These are phyloP conservation scores for Typhlichthys subterraneus DNA, from an alignment of 2,797 vertebrate genomes.

Conservation along the genomic window DNA sequence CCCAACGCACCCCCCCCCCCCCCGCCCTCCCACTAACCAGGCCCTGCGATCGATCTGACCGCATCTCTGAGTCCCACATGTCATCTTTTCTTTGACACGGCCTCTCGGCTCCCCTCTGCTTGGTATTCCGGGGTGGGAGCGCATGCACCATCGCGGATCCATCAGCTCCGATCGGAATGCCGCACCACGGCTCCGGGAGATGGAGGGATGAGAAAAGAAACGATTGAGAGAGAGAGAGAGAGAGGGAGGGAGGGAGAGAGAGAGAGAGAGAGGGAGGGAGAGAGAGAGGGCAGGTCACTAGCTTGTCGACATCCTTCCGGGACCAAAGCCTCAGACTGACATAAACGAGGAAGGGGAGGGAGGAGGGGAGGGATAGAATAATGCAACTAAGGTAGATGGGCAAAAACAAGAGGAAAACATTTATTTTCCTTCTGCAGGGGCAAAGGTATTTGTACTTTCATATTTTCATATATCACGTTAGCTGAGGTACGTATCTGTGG, in stretches of 20 bases:
- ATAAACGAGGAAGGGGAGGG: slow-evolving; percentile 11
- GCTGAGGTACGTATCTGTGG: slow-evolving; percentile 22
- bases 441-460: too few species aligned
- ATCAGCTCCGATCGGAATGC: slow-evolving; percentile 75
- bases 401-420: slow-evolving; percentile 9
- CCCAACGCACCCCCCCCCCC: slow-evolving; percentile 18
- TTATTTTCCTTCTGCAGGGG: too few species aligned
- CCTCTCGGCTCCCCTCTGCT: slow-evolving; percentile 65
- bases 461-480: background rate
- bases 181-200: slow-evolving; percentile 63
- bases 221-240: slow-evolving; percentile 28
- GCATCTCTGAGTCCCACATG: slow-evolving; percentile 74
- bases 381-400: background rate
- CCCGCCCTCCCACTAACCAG: slow-evolving; percentile 9
- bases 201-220: slow-evolving; percentile 52
- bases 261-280: slow-evolving; percentile 38
- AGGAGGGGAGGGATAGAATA: background rate
- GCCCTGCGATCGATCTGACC: slow-evolving; percentile 71
- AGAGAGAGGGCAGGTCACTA: too few species aligned
- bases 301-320: slow-evolving; percentile 58
- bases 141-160: slow-evolving; percentile 76
- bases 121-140: slow-evolving; percentile 75
- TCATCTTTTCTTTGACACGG: slow-evolving; percentile 78
- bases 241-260: slow-evolving; percentile 7
- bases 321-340: slow-evolving; percentile 47